Evolutionary conservation across 2,888 invertebrate species (phyloP), one percentile per base, ranked within the genome.

Genomic region (Xestia ashworthii): DNA sequence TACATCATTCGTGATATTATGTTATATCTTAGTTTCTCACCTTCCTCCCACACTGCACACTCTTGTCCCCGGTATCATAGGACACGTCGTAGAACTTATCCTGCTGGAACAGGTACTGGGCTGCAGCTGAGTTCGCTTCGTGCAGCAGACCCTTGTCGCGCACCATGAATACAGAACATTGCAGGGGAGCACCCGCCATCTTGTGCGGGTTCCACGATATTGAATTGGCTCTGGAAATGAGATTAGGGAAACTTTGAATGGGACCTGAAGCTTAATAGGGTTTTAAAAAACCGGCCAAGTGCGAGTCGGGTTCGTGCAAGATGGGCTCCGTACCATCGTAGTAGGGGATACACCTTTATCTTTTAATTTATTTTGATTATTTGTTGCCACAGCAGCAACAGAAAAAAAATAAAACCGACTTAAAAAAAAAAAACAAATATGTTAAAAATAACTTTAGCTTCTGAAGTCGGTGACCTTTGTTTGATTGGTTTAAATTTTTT

Each of bases 1-100:
- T n/a, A n/a, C n/a, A n/a, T n/a, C n/a, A n/a, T n/a, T n/a, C n/a
- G n/a, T n/a, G n/a, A n/a, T n/a, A n/a, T n/a, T n/a, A n/a, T n/a
- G n/a, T n/a, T n/a, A n/a, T n/a, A n/a, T n/a, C 32, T 32, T 32
- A 32, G 48, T 48, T 48, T 5, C 2, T 25, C 66, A 97, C 98
- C 97, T 99, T 99, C 48, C 99, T 97, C 0, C 99, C 99, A 92
- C 99, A 99, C 92, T 99, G 99, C 25, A 98, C 97, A 95, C 99
- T 98, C 94, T 99, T 99, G 90, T 98, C 98, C 0, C 98, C 98
- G 0, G 98, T 98, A 88, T 98, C 98, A 92, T 98, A 98, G 5
- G 97, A 96, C 0, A 98, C 97, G 90, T 98, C 98, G 89, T 98
- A 98, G 94, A 98, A 98, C 94, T 98, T 98, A 91, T 98, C 98